Percentiles rank a stretch among this genome's conserved stretches.
phyloP scores from a whole-genome alignment of 1,140 invertebrate species.

The Homarus americanus region DNA sequence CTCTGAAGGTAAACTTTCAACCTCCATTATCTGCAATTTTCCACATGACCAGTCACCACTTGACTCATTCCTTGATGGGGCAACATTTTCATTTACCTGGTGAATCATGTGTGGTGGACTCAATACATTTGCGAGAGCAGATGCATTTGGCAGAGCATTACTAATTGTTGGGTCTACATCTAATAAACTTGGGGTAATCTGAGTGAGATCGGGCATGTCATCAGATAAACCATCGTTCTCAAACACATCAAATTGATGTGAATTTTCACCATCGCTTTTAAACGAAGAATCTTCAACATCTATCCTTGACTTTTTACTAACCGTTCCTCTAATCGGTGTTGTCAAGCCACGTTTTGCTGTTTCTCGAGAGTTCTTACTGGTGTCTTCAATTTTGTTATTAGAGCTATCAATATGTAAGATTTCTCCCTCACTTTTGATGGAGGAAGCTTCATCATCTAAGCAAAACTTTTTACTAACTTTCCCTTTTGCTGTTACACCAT shows the following conservation, averaged over 20 bases:
- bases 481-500: neutral
- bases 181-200: constrained; percentile 64
- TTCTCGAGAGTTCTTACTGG: neutral
- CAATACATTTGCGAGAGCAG: constrained; percentile 57
- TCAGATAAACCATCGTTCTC: constrained; percentile 48
- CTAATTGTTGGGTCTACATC: constrained; percentile 67
- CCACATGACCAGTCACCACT: constrained; percentile 8
- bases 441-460: neutral
- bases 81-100: constrained; percentile 20
- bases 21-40: constrained; percentile 15
- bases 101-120: constrained; percentile 44
- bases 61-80: neutral
- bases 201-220: constrained; percentile 69
- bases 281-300: neutral
- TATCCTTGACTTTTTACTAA: constrained; percentile 17
- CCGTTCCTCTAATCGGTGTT: neutral
- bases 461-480: neutral
- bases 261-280: constrained; percentile 6
- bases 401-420: neutral
- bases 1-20: constrained; percentile 14
- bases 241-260: constrained; percentile 57
- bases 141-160: constrained; percentile 67
- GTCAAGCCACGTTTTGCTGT: neutral
- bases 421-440: too few relatives aligned
- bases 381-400: neutral